Base-by-base conservation (phyloP, 2,888 invertebrate genomes). In the Andrena camellia region DNA sequence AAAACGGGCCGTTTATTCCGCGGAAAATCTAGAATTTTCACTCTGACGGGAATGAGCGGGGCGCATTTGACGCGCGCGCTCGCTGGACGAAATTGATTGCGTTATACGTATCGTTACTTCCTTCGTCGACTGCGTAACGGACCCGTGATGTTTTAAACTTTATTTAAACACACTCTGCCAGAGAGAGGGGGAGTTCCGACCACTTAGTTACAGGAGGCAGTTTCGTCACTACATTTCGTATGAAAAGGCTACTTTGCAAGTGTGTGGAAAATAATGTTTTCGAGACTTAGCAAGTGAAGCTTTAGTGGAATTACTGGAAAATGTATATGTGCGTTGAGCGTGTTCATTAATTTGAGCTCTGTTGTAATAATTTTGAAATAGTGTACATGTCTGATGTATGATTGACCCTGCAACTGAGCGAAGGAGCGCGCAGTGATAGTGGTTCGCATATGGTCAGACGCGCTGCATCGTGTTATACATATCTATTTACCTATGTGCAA, bases 1-100 rank as follows among this genome's bases (percentile, higher is more conserved):
- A 74, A 69, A 82, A 82, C 82, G 74, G 70, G 10, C 62, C 79
- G 80, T 82, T 79, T 82, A 71, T 79, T 79, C 70, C 60, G 67
- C 23, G 66, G 66, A 79, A 82, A 82, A 82, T 67, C 52, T 69
- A 64, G 74, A 70, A 80, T 82, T 82, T 82, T 79, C 60, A 54
- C 63, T 64, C 62, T 26, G 62, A 35, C 74, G 62, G 33, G 71
- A 62, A 67, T 80, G 50, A 62, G 60, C 67, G 4, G 6, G 13
- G 20, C 63, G 13, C 67, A 62, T 60, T 71, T 77, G 71, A 77
- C 62, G 52, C 64, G 64, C 64, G 33, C 35, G 60, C 48, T 57
- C 57, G 23, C 57, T 17, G 31, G 17, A 26, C 23, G 48, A 63
- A 71, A 77, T 77, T 71, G 48, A 77, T 77, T 77, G 57, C 71